phyloP scores from a whole-genome alignment of 2,797 vertebrate genomes.

The Cheirogaleus major region DNA sequence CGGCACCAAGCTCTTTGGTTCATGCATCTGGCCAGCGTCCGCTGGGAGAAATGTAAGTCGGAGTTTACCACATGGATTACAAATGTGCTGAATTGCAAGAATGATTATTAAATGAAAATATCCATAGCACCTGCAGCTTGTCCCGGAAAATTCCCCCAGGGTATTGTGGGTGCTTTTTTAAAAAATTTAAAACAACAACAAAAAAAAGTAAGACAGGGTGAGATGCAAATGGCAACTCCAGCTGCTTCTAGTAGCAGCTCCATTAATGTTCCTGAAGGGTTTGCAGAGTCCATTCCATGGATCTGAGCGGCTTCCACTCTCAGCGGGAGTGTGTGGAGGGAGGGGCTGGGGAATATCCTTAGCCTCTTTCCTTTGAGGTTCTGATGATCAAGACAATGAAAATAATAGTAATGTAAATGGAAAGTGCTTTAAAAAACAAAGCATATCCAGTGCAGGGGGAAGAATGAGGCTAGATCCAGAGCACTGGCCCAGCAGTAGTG shows the following conservation, averaged over 20 bases:
- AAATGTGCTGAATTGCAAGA: conserved; percentile 92
- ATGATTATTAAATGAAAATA: conserved; percentile 92
- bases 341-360: conserved; percentile 63
- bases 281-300: conserved; percentile 68
- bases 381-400: conserved; percentile 72
- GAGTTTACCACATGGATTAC: conserved; percentile 90
- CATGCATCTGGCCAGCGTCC: conserved; percentile 82
- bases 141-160: conserved; percentile 87
- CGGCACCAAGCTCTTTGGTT: conserved; percentile 81
- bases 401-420: conserved; percentile 61
- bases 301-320: conserved; percentile 5
- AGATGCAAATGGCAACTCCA: conserved; percentile 86
- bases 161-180: conserved; percentile 87
- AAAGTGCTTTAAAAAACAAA: conserved; percentile 56
- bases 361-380: conserved; percentile 76
- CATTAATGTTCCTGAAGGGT: conserved; percentile 82
- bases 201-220: conserved; percentile 80
- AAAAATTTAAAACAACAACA: not conserved
- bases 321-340: conserved; percentile 33
- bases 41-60: conserved; percentile 88
- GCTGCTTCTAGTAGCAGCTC: conserved; percentile 87
- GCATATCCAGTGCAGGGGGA: not conserved
- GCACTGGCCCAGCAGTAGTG: conserved; percentile 19
- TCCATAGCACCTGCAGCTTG: conserved; percentile 90
- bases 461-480: conserved; percentile 11